A percentile compares a stretch with the other conserved stretches of the same genome.
phyloP scores from a whole-genome alignment of 64 coral and sea anemone species.

The Montipora efflorescens region DNA sequence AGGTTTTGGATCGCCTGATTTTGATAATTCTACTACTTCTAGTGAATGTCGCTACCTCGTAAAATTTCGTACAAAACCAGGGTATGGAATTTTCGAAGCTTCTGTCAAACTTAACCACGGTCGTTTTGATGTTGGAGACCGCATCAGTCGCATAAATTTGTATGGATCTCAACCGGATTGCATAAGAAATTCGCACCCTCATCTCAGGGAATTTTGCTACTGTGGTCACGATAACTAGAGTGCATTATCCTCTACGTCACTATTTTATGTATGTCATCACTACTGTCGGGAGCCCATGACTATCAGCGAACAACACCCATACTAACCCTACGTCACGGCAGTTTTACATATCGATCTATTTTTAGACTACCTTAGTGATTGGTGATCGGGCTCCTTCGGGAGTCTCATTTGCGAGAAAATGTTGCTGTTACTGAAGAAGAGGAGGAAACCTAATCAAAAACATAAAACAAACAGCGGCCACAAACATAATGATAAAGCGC shows the following conservation, averaged over 20 bases:
- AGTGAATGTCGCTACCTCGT: slow-evolving; percentile 81
- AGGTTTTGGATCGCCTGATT: slow-evolving; percentile 72
- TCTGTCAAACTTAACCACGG: slow-evolving; percentile 69
- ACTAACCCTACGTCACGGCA: too few species aligned
- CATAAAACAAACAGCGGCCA: too few species aligned
- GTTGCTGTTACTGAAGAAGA: too few species aligned
- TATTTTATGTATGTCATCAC: background rate
- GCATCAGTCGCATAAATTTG: slow-evolving; percentile 89
- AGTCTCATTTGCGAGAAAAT: too few species aligned
- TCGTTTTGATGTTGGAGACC: slow-evolving; percentile 54
- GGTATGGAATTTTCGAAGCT: slow-evolving; percentile 74
- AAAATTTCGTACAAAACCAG: slow-evolving; percentile 71
- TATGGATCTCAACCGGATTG: slow-evolving; percentile 89
- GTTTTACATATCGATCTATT: too few species aligned
- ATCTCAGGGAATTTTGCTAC: slow-evolving; percentile 83
- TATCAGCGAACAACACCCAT: too few species aligned
- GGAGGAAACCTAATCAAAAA: too few species aligned
- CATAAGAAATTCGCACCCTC: slow-evolving; percentile 68
- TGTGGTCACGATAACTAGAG: slow-evolving; percentile 24
- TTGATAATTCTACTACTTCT: slow-evolving; percentile 33
- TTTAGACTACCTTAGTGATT: too few species aligned
- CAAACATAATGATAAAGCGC: too few species aligned
- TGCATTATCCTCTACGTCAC: background rate
- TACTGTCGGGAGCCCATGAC: too few species aligned
- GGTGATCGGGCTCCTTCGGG: too few species aligned